These are phyloP conservation scores for Sinonovacula constricta DNA, from an alignment of 1,140 invertebrate species.

Conservation along the genomic window DNA sequence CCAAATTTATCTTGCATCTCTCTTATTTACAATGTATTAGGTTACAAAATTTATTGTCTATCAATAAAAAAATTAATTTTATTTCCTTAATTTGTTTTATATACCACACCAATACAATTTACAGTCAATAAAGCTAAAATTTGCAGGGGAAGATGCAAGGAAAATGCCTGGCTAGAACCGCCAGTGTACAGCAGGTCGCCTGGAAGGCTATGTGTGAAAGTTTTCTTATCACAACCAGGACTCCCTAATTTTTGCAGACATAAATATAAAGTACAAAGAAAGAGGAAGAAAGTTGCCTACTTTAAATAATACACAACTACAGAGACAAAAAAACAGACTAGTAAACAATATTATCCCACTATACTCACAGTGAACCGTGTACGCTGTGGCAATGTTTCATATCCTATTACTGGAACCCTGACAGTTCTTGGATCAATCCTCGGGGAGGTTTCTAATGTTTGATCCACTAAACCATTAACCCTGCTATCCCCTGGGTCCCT, in stretches of 20 bases:
- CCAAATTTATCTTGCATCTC: no score
- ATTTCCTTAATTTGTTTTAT: background rate
- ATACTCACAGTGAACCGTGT: conserved; percentile 66
- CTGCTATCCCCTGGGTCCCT: conserved; percentile 29
- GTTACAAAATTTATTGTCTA: no score
- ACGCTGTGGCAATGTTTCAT: conserved; percentile 65
- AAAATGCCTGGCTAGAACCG: no score
- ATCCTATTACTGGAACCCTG: conserved; percentile 59
- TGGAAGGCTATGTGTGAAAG: background rate
- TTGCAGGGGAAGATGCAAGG: no score
- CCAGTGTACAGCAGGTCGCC: no score
- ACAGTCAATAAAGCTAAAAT: no score
- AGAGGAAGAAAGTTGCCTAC: background rate
- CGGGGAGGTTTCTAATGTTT: no score
- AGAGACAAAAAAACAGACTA: background rate
- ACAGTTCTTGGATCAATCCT: conserved; percentile 53
- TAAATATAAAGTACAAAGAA: background rate
- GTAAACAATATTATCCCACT: background rate
- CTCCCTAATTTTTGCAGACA: background rate
- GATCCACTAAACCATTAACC: no score
- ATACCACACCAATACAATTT: background rate
- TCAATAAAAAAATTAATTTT: background rate
- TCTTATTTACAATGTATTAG: no score
- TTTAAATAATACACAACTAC: background rate
- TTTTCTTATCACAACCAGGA: background rate